Evolutionary conservation across 92 coral and sea anemone genomes (phyloP), one percentile per base, ranked within the genome.

Genomic region (Porites cylindrica): DNA sequence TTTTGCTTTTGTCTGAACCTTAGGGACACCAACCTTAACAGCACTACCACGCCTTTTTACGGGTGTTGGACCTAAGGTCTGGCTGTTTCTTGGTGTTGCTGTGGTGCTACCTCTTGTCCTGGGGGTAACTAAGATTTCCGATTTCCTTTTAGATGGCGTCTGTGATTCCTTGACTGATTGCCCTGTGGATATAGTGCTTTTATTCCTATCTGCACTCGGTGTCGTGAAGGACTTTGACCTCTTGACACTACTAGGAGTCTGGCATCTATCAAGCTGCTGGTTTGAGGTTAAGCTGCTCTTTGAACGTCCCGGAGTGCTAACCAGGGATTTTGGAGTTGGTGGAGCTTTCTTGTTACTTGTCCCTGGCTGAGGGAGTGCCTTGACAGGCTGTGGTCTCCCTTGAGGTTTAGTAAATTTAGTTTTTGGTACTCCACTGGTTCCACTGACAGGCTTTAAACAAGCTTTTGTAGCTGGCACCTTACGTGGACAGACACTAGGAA

Each of bases 321-420:
- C 72, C n/a, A 63, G 62, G 26, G 58, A 77, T 67, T 20, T 63
- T 2, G 83, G 76, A 13, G 75, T 85, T 20, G 66, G 75, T 26
- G 92, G 85, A 18, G 88, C 75, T 21, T 91, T 94, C 19, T 70
- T 82, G 56, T 66, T 29, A 16, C 62, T 26, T 16, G 53, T 78
- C 3, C 87, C 82, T 12, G 92, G 79, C 24, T 88, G 93, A 18
- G 93, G 96, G 26, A 95, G 85, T 32, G 96, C 99, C 63, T 95
- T 96, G 76, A 95, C 83, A n/a, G 99, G 99, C 58, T 96, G 95
- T 0, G 90, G 86, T 72, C 91, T 85, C 26, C 90, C 90, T 24
- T 96, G 94, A 7, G 94, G 96, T 77, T 86, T 87, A 17, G 90
- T 84, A 84, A 95, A 95, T 5, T 79, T 79, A 2, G 93, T 93